Evolutionary conservation across 2,113 vertebrate species (phyloP).

Genomic region (Eulemur rufifrons): DNA sequence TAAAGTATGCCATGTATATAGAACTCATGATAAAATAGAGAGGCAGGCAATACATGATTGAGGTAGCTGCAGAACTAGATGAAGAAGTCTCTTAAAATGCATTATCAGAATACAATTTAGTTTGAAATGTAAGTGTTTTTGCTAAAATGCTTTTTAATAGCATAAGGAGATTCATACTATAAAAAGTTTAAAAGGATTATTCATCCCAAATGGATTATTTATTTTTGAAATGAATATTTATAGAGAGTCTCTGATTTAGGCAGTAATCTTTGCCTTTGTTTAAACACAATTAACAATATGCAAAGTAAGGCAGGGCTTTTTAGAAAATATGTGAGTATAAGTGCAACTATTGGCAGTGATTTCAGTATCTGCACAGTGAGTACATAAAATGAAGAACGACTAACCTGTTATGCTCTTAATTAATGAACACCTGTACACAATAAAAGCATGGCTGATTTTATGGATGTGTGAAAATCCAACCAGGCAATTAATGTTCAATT

Average conservation of each 20-base stretch:
- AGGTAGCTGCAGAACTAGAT: not conserved
- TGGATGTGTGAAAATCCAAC: conserved; percentile 40
- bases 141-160: conserved; percentile 44
- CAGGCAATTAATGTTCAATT: conserved; percentile 51
- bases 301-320: conserved; percentile 57
- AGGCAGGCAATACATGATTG: not conserved
- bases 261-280: conserved; percentile 43
- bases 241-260: conserved; percentile 22
- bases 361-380: conserved; percentile 29
- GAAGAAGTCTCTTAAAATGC: conserved; percentile 23
- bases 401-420: conserved; percentile 48
- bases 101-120: conserved; percentile 36
- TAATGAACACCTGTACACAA: conserved; percentile 66
- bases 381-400: not conserved
- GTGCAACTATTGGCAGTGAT: conserved; percentile 46
- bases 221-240: conserved; percentile 69
- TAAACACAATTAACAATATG: conserved; percentile 64
- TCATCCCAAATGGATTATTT: conserved; percentile 22
- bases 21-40: conserved; percentile 38
- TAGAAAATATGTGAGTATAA: conserved; percentile 30
- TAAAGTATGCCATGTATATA: not conserved
- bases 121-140: conserved; percentile 38
- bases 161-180: not conserved
- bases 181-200: conserved; percentile 45
- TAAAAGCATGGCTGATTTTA: conserved; percentile 55